A percentile compares a stretch with the other conserved stretches of the same genome.
phyloP scores from a whole-genome alignment of 2,888 invertebrate species.

The Drosophila leonis region DNA sequence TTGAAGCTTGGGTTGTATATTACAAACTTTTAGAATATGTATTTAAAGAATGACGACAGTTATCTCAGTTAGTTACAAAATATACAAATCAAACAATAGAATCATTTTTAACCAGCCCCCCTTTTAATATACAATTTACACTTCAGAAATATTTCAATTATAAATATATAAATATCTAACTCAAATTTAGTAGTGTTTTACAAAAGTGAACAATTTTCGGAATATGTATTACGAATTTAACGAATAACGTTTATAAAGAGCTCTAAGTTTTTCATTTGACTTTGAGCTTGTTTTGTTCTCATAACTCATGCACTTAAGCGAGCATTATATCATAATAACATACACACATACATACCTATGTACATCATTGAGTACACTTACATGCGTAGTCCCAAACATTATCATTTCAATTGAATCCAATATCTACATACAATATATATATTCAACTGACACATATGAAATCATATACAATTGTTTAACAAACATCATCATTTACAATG shows the following conservation, averaged over 20 bases:
- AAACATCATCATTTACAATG: conserved; percentile 56
- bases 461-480: conserved; percentile 43
- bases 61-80: conserved; percentile 33
- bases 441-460: conserved; percentile 67
- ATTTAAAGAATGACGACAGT: conserved; percentile 24
- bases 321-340: conserved; percentile 22
- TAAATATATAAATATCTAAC: conserved; percentile 4
- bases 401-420: conserved; percentile 55
- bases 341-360: conserved; percentile 27
- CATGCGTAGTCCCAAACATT: conserved; percentile 30
- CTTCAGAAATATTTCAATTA: conserved; percentile 12
- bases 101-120: conserved; percentile 27
- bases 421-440: conserved; percentile 7
- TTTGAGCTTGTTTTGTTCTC: conserved; percentile 20
- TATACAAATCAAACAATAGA: conserved; percentile 33
- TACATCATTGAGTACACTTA: conserved; percentile 48
- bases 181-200: conserved; percentile 55
- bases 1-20: conserved; percentile 64
- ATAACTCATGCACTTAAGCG: conserved; percentile 12
- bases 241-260: conserved; percentile 13
- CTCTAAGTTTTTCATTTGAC: conserved; percentile 1
- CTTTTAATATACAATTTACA: conserved; percentile 23
- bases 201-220: conserved; percentile 23
- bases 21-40: conserved; percentile 32
- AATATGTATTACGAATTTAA: conserved; percentile 53